phyloP scores from a whole-genome alignment of 2,113 vertebrate genomes.

The Epinephelus cyanopodus region DNA sequence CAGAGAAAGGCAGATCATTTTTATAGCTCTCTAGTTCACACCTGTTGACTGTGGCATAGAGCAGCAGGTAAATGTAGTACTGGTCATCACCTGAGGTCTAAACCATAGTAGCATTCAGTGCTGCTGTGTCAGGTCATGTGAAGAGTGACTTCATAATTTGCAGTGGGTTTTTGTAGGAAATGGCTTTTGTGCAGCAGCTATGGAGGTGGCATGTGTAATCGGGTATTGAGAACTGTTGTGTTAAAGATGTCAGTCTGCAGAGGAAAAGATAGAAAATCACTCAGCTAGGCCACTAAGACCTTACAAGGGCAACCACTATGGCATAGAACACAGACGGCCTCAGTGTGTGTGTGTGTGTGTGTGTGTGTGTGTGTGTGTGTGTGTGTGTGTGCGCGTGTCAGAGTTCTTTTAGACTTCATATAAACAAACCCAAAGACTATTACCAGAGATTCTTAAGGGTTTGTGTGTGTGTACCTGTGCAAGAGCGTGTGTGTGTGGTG shows the following conservation, averaged over 20 bases:
- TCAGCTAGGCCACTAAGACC: constrained; percentile 12
- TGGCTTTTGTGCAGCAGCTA: background rate
- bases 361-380: constrained; percentile 18
- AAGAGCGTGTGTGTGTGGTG: background rate
- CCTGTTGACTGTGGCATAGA: background rate
- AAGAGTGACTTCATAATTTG: background rate
- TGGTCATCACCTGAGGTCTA: background rate
- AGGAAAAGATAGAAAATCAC: constrained; percentile 17
- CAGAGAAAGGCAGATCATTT: background rate
- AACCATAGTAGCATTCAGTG: background rate
- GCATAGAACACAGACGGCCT: constrained; percentile 12
- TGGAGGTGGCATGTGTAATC: background rate
- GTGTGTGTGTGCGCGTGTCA: constrained; percentile 17
- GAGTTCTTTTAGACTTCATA: constrained; percentile 31
- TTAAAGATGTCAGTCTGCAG: background rate
- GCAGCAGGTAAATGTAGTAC: background rate
- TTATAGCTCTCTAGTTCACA: background rate
- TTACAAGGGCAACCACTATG: constrained; percentile 51
- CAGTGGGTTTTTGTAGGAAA: background rate
- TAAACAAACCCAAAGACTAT: constrained; percentile 57
- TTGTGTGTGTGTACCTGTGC: background rate
- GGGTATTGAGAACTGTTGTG: constrained; percentile 6
- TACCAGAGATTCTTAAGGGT: constrained; percentile 5
- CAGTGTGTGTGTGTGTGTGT: constrained; percentile 20
- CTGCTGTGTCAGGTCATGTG: background rate